phyloP scores from a whole-genome alignment of 2,888 invertebrate genomes.

The Ditula angustiorana region DNA sequence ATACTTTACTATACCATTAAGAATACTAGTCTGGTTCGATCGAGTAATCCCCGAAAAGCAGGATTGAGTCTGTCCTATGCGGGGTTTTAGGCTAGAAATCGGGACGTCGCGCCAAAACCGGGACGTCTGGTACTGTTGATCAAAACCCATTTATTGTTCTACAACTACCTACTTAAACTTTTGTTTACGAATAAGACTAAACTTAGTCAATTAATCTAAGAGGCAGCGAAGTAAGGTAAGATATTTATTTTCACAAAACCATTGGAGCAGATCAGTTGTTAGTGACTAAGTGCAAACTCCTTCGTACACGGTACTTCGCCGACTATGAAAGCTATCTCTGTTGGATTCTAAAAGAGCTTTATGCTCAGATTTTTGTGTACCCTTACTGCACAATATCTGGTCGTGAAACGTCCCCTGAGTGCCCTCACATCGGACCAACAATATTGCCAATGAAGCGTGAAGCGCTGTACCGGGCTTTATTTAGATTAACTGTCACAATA shows the following conservation, averaged over 20 bases:
- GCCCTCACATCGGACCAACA: conserved; percentile 16
- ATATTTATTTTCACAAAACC: neutral
- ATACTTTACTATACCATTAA: too few relatives aligned
- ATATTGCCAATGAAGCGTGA: conserved; percentile 19
- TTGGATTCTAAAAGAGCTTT: neutral
- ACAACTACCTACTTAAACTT: too few relatives aligned
- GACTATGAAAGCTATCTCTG: neutral
- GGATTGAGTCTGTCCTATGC: too few relatives aligned
- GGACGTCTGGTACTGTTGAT: too few relatives aligned
- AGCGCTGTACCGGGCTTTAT: conserved; percentile 17
- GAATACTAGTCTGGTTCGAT: too few relatives aligned
- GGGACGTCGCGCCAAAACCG: too few relatives aligned
- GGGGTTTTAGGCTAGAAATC: too few relatives aligned
- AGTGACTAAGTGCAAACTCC: neutral
- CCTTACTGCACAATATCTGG: neutral
- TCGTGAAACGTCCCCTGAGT: conserved; percentile 6
- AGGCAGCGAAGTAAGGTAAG: too few relatives aligned
- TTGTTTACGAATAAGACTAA: too few relatives aligned
- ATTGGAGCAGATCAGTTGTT: neutral
- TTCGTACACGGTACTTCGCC: neutral
- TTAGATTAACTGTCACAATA: conserved; percentile 30
- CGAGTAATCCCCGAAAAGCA: too few relatives aligned
- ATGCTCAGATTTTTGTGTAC: neutral
- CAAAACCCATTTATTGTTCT: too few relatives aligned
- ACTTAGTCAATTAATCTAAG: too few relatives aligned